Percentiles rank a stretch among this genome's conserved stretches.
Conservation (phyloP, 2,888 invertebrate genomes). For the Microctonus brassicae region DNA sequence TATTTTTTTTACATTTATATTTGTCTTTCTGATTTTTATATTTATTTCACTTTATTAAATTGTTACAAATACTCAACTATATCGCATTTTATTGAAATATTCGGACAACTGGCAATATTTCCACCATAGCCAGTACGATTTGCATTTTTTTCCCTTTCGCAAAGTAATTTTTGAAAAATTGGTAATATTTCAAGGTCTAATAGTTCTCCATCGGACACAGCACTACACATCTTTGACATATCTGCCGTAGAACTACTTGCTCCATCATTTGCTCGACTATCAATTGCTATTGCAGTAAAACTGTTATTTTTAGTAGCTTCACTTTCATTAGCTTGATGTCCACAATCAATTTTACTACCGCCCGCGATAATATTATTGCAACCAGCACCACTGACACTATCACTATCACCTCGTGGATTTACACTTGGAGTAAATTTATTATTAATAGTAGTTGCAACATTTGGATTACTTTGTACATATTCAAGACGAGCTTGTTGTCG, state of each 20-base stretch:
- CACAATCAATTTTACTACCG: conserved; percentile 33
- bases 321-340: conserved; percentile 32
- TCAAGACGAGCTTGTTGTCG: conserved; percentile 66
- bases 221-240: conserved; percentile 76
- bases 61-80: conserved; percentile 92
- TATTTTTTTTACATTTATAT: not conserved
- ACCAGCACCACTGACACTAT: conserved; percentile 62
- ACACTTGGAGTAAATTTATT: conserved; percentile 72
- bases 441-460: conserved; percentile 72
- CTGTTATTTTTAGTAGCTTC: conserved; percentile 49
- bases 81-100: conserved; percentile 95
- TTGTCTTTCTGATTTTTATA: not conserved
- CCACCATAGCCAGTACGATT: conserved; percentile 78
- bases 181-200: conserved; percentile 89
- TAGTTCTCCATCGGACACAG: conserved; percentile 86
- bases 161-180: conserved; percentile 91
- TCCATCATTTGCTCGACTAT: conserved; percentile 27
- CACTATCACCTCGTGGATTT: conserved; percentile 70
- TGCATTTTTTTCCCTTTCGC: conserved; percentile 81
- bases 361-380: conserved; percentile 8
- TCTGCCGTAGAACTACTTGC: conserved; percentile 58
- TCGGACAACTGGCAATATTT: conserved; percentile 90
- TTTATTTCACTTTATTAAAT: conserved; percentile 12
- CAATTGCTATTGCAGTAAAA: conserved; percentile 48
- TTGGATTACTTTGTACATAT: conserved; percentile 76